A percentile compares a stretch with the other conserved stretches of the same genome.
phyloP scores from a whole-genome alignment of 2,888 invertebrate species.

The Leptinotarsa tumamoca region DNA sequence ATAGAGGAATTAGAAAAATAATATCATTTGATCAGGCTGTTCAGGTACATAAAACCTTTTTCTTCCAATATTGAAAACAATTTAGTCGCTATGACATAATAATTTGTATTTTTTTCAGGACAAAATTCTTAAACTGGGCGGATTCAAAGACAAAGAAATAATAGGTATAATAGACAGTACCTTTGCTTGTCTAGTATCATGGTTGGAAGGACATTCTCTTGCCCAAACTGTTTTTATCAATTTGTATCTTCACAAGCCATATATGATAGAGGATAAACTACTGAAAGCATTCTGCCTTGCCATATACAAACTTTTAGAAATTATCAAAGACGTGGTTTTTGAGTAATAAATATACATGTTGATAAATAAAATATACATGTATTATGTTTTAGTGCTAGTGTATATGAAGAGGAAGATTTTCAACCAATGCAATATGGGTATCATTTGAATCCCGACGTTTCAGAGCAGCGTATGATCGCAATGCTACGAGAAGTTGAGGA shows the following conservation, averaged over 20 bases:
- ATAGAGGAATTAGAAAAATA: conserved; percentile 85
- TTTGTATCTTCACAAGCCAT: conserved; percentile 92
- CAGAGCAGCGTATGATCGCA: conserved; percentile 82
- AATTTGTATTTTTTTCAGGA: conserved; percentile 68
- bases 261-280: conserved; percentile 83
- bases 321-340: conserved; percentile 89
- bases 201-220: conserved; percentile 96
- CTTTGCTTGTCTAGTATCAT: conserved; percentile 93
- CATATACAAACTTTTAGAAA: conserved; percentile 88
- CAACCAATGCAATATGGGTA: conserved; percentile 94
- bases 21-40: conserved; percentile 90
- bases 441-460: conserved; percentile 83
- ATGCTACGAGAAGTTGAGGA: conserved; percentile 93
- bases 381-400: conserved; percentile 74
- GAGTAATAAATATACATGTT: conserved; percentile 70
- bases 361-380: background rate
- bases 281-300: conserved; percentile 89
- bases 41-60: conserved; percentile 68
- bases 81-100: too few species aligned
- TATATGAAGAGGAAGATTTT: conserved; percentile 97
- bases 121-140: conserved; percentile 81
- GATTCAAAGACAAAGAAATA: conserved; percentile 81
- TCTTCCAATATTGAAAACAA: too few species aligned
- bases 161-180: conserved; percentile 96
- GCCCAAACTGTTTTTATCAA: conserved; percentile 98